Evolutionary conservation across 2,113 vertebrate genomes (phyloP).

Genomic region (Hyaena hyaena): DNA sequence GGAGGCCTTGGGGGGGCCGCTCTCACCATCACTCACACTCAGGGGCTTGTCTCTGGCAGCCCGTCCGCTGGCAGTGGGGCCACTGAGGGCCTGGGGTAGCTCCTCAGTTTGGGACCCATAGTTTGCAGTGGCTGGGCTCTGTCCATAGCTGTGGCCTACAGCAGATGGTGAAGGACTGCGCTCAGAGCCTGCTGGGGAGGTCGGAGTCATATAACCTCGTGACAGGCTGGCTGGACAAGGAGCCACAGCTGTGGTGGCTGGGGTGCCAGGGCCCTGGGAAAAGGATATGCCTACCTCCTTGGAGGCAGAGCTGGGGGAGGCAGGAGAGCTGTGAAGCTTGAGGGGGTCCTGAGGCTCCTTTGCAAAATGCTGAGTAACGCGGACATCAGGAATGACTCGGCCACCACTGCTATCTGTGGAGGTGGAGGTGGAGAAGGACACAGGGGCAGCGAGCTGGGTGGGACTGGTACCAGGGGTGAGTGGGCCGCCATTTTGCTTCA

Average conservation of each 20-base stretch:
- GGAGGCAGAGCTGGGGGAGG: slow-evolving; percentile 85
- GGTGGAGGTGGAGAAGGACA: slow-evolving; percentile 87
- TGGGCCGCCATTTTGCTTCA: slow-evolving; percentile 86
- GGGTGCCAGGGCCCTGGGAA: slow-evolving; percentile 79
- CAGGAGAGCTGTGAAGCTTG: slow-evolving; percentile 90
- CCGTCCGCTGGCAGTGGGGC: slow-evolving; percentile 66
- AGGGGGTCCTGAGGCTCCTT: slow-evolving; percentile 92
- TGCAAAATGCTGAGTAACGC: slow-evolving; percentile 94
- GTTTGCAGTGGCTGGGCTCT: slow-evolving; percentile 67
- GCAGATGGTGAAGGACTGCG: slow-evolving; percentile 68
- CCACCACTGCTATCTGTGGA: slow-evolving; percentile 80
- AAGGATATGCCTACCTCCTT: slow-evolving; percentile 79
- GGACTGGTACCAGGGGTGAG: slow-evolving; percentile 97
- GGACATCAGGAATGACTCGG: slow-evolving; percentile 91
- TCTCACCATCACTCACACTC: slow-evolving; percentile 81
- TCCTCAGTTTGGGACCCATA: slow-evolving; percentile 87
- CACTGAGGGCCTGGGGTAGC: slow-evolving; percentile 63
- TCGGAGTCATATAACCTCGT: slow-evolving; percentile 77
- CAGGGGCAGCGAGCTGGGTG: slow-evolving; percentile 93
- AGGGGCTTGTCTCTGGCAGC: slow-evolving; percentile 86
- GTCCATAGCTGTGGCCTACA: slow-evolving; percentile 51
- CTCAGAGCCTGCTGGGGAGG: slow-evolving; percentile 52
- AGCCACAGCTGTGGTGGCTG: slow-evolving; percentile 81
- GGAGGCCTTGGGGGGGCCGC: slow-evolving; percentile 82
- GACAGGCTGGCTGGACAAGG: background rate